Percentiles rank a stretch among this genome's conserved stretches.
phyloP scores from a whole-genome alignment of 2,797 vertebrate species.

The Microtus agrestis region DNA sequence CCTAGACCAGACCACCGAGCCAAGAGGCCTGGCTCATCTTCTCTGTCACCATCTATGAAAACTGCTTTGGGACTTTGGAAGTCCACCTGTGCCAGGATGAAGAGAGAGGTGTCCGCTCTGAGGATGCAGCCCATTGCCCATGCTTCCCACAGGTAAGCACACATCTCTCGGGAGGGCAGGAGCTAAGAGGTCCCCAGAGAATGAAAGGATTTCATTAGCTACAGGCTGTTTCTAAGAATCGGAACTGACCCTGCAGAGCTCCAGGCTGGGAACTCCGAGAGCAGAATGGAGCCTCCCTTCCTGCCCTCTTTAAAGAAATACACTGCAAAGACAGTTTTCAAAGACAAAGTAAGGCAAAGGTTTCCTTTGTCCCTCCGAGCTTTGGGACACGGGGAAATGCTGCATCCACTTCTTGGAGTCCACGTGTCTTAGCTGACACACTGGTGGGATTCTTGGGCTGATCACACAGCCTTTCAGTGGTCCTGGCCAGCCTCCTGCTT shows the following conservation, averaged over 20 bases:
- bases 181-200: not conserved
- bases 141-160: not conserved
- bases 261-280: not conserved
- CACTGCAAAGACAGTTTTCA: not conserved
- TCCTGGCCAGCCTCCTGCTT: not conserved
- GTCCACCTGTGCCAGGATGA: not conserved
- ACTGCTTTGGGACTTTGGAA: not conserved
- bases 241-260: not conserved
- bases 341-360: not conserved
- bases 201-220: not conserved
- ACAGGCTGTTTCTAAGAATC: not conserved
- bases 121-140: not conserved
- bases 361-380: not conserved
- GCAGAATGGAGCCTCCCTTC: not conserved
- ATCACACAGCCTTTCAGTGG: not conserved
- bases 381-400: not conserved
- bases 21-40: not conserved
- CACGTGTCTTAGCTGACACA: not conserved
- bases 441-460: not conserved
- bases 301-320: not conserved
- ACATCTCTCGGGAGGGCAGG: not conserved
- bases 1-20: not conserved
- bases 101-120: not conserved
- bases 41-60: conserved; percentile 1
- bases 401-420: not conserved